Evolutionary conservation across 2,888 invertebrate species (phyloP), one percentile per base, ranked within the genome.

Genomic region (Napeogenes inachia): DNA sequence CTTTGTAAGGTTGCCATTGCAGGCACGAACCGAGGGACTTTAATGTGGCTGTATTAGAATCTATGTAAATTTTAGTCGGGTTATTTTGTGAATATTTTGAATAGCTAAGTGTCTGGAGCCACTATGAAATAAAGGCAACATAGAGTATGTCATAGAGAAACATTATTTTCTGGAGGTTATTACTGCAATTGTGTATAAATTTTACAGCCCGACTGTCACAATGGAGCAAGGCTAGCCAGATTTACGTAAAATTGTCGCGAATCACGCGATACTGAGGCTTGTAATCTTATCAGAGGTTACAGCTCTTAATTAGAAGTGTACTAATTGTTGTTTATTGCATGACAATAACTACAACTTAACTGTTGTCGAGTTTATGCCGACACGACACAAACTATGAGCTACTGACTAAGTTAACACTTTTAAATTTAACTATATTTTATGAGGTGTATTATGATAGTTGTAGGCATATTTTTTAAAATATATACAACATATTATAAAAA

Each of bases 261-360:
- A 75, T 74, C 87, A 87, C 87, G 87, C 87, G 67, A 87, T 75
- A 65, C 67, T 66, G 68, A 58, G 47, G 63, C 57, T 82, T 84
- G 83, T 84, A 86, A 83, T 79, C 80, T 84, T 87, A 87, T 87
- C 87, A 79, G 73, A 75, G 77, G 75, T 79, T 81, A 79, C 76
- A 77, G 73, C 75, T 76, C 42, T 81, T 85, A 86, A 87, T 87
- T 85, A 87, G 78, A 74, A 70, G 71, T 74, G 73, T 73, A 75
- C 78, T 83, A 81, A 83, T 84, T 81, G 80, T 79, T 77, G 73
- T 84, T 85, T 84, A 84, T 80, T 71, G 73, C 74, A 69, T 72
- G 74, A 73, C 75, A 75, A 76, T 67, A 74, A 75, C 71, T 73
- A 77, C 73, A 50, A 71, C 71, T 65, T 70, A 73, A 67, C 72